Evolutionary conservation across 2,113 vertebrate species (phyloP).

Genomic region (Brachionichthys hirsutus): DNA sequence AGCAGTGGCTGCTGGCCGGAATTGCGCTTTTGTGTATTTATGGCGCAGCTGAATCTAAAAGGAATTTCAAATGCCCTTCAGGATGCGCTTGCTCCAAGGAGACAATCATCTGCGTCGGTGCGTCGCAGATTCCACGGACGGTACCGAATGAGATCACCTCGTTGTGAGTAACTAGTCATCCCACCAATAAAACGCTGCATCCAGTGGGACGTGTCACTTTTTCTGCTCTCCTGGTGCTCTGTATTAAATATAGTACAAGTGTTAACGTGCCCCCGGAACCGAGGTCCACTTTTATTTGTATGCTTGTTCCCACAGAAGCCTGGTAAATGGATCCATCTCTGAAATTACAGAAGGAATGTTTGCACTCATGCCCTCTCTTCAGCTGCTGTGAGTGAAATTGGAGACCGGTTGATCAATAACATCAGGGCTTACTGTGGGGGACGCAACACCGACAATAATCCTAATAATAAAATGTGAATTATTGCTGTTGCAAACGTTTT

Average conservation of each 20-base stretch:
- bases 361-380: slow-evolving; percentile 91
- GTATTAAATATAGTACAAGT: not conserved
- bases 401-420: not conserved
- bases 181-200: not conserved
- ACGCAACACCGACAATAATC: not conserved
- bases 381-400: slow-evolving; percentile 87
- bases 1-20: slow-evolving; percentile 30
- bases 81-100: slow-evolving; percentile 92
- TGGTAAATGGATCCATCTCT: slow-evolving; percentile 92
- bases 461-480: not conserved
- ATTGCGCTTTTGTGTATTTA: slow-evolving; percentile 53
- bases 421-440: not conserved
- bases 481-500: not conserved
- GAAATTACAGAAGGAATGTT: slow-evolving; percentile 96
- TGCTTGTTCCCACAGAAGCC: slow-evolving; percentile 80
- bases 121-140: slow-evolving; percentile 82
- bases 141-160: slow-evolving; percentile 89
- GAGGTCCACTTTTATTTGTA: slow-evolving; percentile 21
- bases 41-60: slow-evolving; percentile 68
- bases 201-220: slow-evolving; percentile 7
- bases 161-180: slow-evolving; percentile 79
- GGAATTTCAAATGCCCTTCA: slow-evolving; percentile 84
- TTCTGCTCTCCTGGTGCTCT: slow-evolving; percentile 1
- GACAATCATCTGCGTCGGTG: slow-evolving; percentile 90
- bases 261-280: slow-evolving; percentile 1